Evolutionary conservation across 2,797 vertebrate genomes (phyloP).

Genomic region (Silurus aristotelis): DNA sequence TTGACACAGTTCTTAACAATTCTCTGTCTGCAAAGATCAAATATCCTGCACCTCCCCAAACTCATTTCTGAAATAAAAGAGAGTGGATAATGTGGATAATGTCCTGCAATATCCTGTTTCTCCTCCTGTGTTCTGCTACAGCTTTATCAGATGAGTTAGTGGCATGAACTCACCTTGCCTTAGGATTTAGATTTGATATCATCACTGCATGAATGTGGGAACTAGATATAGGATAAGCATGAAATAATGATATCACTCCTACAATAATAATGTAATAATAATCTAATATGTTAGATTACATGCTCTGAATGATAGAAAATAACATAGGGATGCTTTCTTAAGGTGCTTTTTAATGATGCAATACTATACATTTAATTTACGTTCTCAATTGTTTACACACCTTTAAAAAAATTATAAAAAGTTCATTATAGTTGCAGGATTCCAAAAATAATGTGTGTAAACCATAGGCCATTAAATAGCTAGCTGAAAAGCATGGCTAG

Average conservation of each 20-base stretch:
- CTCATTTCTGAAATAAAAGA: slow-evolving; percentile 17
- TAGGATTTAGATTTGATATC: slow-evolving; percentile 18
- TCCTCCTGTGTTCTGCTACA: neutral
- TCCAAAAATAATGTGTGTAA: neutral
- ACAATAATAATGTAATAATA: neutral
- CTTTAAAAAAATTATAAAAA: neutral
- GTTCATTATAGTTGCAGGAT: neutral
- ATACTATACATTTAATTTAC: neutral
- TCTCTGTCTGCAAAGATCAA: neutral
- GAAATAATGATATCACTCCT: neutral
- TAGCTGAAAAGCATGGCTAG: neutral
- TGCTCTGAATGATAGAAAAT: neutral
- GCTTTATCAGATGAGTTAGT: neutral
- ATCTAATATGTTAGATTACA: neutral
- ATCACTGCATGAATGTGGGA: neutral
- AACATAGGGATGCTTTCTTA: neutral
- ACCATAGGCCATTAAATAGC: neutral
- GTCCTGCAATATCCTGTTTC: slow-evolving; percentile 20
- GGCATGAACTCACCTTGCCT: neutral
- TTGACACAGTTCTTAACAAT: neutral
- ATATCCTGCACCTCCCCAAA: slow-evolving; percentile 8
- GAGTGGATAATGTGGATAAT: slow-evolving; percentile 23
- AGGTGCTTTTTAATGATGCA: neutral
- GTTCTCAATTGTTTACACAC: neutral
- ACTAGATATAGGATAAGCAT: neutral